Conservation (phyloP, 2,888 invertebrate species). For the Argyra leucocephala region DNA sequence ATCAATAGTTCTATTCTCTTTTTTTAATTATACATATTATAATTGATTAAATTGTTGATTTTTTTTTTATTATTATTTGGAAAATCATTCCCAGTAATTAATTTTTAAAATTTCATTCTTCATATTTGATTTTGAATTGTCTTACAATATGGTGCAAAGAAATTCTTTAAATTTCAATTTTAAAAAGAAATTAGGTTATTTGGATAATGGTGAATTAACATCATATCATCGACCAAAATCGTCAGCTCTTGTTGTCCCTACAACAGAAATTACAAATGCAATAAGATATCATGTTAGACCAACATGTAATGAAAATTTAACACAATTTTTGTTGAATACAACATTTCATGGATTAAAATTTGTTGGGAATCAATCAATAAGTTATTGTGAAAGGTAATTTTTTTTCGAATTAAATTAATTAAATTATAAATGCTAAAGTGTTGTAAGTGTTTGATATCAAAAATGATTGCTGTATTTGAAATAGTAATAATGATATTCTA, state of each 20-base stretch:
- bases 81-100: no score
- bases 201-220: neutral
- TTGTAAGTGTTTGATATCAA: no score
- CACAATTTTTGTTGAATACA: slow-evolving; percentile 41
- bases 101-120: no score
- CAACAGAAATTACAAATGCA: neutral
- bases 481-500: no score
- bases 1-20: no score
- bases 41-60: no score
- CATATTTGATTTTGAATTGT: no score
- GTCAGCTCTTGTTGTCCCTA: neutral
- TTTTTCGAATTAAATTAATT: neutral
- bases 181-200: neutral
- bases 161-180: neutral
- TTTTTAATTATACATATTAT: no score
- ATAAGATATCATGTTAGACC: neutral
- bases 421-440: no score
- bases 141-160: neutral
- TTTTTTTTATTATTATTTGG: no score
- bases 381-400: slow-evolving; percentile 16
- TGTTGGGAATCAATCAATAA: slow-evolving; percentile 44
- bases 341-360: slow-evolving; percentile 64
- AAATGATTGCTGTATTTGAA: no score
- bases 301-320: neutral
- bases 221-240: neutral